Conservation (phyloP, 2,888 invertebrate genomes). For the Stenodera caucasica region DNA sequence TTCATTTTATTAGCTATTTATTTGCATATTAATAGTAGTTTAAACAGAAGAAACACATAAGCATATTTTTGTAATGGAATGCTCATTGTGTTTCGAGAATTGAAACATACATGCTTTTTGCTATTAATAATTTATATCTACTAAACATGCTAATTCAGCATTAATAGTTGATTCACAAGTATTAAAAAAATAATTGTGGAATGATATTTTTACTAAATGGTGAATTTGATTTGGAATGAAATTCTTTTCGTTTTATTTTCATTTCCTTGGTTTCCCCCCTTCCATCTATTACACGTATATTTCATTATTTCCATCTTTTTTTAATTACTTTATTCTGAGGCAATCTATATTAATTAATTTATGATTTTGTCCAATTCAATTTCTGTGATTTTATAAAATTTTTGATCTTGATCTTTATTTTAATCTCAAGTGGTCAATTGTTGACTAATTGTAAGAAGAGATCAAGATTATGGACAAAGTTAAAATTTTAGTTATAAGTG, state of each 20-base stretch:
- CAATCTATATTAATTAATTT: neutral
- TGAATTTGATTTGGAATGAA: conserved; percentile 15
- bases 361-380: neutral
- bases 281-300: conserved; percentile 7
- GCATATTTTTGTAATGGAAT: neutral
- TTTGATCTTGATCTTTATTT: too few relatives aligned
- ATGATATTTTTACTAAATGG: neutral
- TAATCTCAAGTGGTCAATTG: too few relatives aligned
- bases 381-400: too few relatives aligned
- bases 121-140: conserved; percentile 13
- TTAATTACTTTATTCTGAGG: conserved; percentile 1
- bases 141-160: neutral
- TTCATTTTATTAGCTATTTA: neutral
- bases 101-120: neutral
- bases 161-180: neutral
- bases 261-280: conserved; percentile 7
- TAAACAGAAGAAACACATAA: conserved; percentile 1
- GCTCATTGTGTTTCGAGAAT: neutral
- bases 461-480: conserved; percentile 10
- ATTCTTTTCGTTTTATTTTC: conserved; percentile 17
- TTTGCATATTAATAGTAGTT: conserved; percentile 6
- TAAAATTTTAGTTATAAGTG: conserved; percentile 16
- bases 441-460: too few relatives aligned
- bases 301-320: neutral
- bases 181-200: neutral